A percentile compares a stretch with the other conserved stretches of the same genome.
These are phyloP conservation scores for Sylvilagus floridanus DNA, from an alignment of 2,797 vertebrate genomes.

Conservation along the genomic window DNA sequence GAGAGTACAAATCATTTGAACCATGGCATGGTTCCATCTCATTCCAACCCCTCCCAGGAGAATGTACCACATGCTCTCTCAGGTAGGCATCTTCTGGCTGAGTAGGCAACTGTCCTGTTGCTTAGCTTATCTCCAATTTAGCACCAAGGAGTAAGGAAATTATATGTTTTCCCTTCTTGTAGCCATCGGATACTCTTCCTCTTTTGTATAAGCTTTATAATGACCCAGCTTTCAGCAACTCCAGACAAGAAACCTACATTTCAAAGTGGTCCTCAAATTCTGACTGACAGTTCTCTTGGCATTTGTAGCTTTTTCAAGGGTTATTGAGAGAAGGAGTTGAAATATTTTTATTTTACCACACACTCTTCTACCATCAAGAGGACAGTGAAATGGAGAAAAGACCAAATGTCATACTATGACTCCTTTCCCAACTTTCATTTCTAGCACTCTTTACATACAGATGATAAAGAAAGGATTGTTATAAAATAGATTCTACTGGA, in stretches of 20 bases:
- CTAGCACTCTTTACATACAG: background rate
- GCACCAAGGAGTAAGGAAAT: background rate
- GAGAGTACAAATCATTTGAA: no score
- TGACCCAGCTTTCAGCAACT: background rate
- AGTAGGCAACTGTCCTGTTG: background rate
- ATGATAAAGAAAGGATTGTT: background rate
- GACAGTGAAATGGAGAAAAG: slow-evolving; percentile 48
- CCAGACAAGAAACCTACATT: background rate
- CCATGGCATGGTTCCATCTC: background rate
- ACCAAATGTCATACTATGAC: background rate
- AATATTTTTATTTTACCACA: background rate
- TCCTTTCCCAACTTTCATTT: background rate
- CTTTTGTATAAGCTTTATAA: background rate
- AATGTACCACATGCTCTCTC: background rate
- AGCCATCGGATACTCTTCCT: background rate
- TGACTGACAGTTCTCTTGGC: background rate
- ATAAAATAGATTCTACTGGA: background rate
- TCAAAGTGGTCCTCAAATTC: background rate
- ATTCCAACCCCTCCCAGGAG: background rate
- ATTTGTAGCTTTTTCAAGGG: background rate
- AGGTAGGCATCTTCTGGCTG: background rate
- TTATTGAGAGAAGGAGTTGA: background rate
- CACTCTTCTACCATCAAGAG: background rate
- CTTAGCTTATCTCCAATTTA: background rate
- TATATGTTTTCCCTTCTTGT: background rate